Evolutionary conservation across 2,888 invertebrate species (phyloP).

Genomic region (Meandrusa payeni): DNA sequence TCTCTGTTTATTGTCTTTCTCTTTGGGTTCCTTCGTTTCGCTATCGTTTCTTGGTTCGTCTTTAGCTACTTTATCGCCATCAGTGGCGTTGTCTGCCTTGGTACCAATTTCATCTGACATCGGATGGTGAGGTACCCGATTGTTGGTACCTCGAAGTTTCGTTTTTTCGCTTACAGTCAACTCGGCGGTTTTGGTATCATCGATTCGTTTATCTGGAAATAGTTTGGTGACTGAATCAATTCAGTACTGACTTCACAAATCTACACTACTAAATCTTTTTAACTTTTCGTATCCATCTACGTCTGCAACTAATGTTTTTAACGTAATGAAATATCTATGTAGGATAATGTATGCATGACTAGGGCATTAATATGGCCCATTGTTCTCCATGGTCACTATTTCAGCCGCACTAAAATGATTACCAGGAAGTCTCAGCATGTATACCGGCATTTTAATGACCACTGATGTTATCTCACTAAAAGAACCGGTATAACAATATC

Average conservation of each 20-base stretch:
- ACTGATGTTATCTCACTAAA: slow-evolving; percentile 12
- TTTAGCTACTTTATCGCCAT: slow-evolving; percentile 62
- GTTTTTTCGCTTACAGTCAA: slow-evolving; percentile 33
- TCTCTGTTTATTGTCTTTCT: slow-evolving; percentile 76
- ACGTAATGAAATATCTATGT: too few relatives aligned
- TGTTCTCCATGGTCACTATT: slow-evolving; percentile 13
- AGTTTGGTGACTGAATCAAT: slow-evolving; percentile 9
- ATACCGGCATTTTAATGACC: slow-evolving; percentile 9
- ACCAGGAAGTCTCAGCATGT: slow-evolving; percentile 17
- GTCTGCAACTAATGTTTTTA: too few relatives aligned
- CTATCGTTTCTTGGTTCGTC: slow-evolving; percentile 40
- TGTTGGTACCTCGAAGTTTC: slow-evolving; percentile 51
- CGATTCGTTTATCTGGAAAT: slow-evolving; percentile 68
- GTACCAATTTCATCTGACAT: slow-evolving; percentile 70
- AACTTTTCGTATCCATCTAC: too few relatives aligned
- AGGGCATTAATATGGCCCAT: slow-evolving; percentile 1
- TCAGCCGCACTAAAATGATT: slow-evolving; percentile 13
- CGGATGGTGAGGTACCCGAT: slow-evolving; percentile 62
- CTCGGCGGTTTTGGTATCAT: slow-evolving; percentile 57
- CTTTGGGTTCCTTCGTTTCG: slow-evolving; percentile 71
- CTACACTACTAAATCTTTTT: neutral
- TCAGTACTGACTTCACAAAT: neutral
- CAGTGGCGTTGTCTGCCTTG: slow-evolving; percentile 62
- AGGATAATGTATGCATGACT: slow-evolving; percentile 5
- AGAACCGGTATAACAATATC: slow-evolving; percentile 17